Evolutionary conservation across 2,113 vertebrate species (phyloP).

Genomic region (Agelaius phoeniceus): DNA sequence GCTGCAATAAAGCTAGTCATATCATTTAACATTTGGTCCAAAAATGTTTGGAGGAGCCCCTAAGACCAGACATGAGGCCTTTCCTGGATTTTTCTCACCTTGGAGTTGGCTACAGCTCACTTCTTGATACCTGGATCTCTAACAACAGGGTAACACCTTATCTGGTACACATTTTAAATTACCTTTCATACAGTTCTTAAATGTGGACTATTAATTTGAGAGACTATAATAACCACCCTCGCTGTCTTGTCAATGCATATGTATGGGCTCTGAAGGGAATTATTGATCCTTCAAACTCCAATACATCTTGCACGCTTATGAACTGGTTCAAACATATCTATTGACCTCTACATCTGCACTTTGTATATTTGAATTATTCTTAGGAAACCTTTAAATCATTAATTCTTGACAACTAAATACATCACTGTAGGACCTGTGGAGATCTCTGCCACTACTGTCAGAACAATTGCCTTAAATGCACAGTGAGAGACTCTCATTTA

Average conservation of each 20-base stretch:
- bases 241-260: not conserved
- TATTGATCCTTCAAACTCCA: constrained; percentile 42
- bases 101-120: not conserved
- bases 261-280: constrained; percentile 16
- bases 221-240: not conserved
- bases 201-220: not conserved
- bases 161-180: not conserved
- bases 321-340: constrained; percentile 29
- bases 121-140: not conserved
- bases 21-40: not conserved
- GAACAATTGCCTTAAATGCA: not conserved
- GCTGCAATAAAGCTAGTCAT: not conserved
- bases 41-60: not conserved
- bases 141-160: not conserved
- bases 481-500: not conserved
- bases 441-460: constrained; percentile 7
- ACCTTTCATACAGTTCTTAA: not conserved
- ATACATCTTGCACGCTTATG: constrained; percentile 40
- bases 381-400: constrained; percentile 53
- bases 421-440: constrained; percentile 12
- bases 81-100: not conserved
- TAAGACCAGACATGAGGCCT: not conserved
- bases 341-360: constrained; percentile 28
- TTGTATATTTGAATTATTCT: constrained; percentile 58
- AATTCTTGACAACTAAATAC: constrained; percentile 48